Evolutionary conservation across 2,888 invertebrate species (phyloP).

Genomic region (Pycnomerus fuliginosus): DNA sequence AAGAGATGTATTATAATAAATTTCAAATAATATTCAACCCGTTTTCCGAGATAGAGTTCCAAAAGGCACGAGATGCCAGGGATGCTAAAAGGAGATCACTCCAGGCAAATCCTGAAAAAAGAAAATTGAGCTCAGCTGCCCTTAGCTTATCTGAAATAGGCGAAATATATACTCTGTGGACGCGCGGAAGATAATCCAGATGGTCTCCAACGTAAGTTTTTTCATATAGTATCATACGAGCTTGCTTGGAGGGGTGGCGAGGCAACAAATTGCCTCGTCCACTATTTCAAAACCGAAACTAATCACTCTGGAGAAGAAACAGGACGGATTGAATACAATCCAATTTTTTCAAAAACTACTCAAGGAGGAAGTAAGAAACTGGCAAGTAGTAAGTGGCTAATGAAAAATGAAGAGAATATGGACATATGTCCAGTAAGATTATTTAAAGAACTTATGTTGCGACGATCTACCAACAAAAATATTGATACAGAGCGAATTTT

Average conservation of each 20-base stretch:
- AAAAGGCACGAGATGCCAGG: too few relatives aligned
- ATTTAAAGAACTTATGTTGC: constrained; percentile 13
- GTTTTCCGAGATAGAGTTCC: too few relatives aligned
- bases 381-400: constrained; percentile 25
- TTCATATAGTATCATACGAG: constrained; percentile 21
- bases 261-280: constrained; percentile 8
- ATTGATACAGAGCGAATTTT: constrained; percentile 21
- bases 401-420: constrained; percentile 17
- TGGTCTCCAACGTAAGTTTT: constrained; percentile 21
- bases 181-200: constrained; percentile 7
- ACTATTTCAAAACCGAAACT: constrained; percentile 13
- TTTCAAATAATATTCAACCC: too few relatives aligned
- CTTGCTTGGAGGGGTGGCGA: constrained; percentile 23
- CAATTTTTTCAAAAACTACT: constrained; percentile 26
- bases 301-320: constrained; percentile 16
- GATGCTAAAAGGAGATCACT: too few relatives aligned
- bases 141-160: constrained; percentile 16
- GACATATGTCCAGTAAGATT: constrained; percentile 20
- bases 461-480: constrained; percentile 12
- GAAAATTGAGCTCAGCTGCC: constrained; percentile 18
- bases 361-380: constrained; percentile 23
- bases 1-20: too few relatives aligned
- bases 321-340: constrained; percentile 27
- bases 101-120: constrained; percentile 19
- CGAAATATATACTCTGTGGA: neutral